These are phyloP conservation scores for Drosophila suboccidentalis DNA, from an alignment of 2,888 invertebrate genomes.

Conservation along the genomic window DNA sequence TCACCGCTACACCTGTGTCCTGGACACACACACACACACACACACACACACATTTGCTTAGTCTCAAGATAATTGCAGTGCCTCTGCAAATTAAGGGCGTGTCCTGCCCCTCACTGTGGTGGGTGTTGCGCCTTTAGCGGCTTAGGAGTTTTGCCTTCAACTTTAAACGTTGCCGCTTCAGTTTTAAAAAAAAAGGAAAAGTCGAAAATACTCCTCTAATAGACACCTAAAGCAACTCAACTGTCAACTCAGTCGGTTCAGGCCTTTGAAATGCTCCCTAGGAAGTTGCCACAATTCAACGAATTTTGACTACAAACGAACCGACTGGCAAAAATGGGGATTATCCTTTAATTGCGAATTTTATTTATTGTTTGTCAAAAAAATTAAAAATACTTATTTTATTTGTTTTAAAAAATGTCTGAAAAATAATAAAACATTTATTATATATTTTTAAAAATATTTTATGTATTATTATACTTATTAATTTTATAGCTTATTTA, in stretches of 20 bases:
- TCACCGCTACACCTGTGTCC: conserved; percentile 62
- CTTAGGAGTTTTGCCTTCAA: conserved; percentile 53
- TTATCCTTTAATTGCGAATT: conserved; percentile 41
- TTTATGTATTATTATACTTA: no score
- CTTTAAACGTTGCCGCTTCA: conserved; percentile 58
- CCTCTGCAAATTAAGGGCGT: conserved; percentile 30
- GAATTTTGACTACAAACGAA: conserved; percentile 39
- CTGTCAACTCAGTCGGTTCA: conserved; percentile 23
- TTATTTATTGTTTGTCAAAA: background rate
- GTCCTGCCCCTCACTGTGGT: conserved; percentile 47
- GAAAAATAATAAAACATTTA: no score
- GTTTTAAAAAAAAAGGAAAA: conserved; percentile 48
- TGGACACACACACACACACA: conserved; percentile 16
- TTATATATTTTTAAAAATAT: no score
- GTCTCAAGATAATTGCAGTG: conserved; percentile 61
- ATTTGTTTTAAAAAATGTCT: no score
- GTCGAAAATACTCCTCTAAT: conserved; percentile 53
- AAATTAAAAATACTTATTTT: background rate
- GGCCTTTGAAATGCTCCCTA: conserved; percentile 42
- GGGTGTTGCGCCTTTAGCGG: conserved; percentile 80
- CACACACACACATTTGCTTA: conserved; percentile 50
- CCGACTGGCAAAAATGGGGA: conserved; percentile 27
- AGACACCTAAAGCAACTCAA: conserved; percentile 63
- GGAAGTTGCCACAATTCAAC: conserved; percentile 39
- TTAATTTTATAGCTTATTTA: no score